These are phyloP conservation scores for Platycheirus rosarum DNA, from an alignment of 2,888 invertebrate species.

Conservation along the genomic window DNA sequence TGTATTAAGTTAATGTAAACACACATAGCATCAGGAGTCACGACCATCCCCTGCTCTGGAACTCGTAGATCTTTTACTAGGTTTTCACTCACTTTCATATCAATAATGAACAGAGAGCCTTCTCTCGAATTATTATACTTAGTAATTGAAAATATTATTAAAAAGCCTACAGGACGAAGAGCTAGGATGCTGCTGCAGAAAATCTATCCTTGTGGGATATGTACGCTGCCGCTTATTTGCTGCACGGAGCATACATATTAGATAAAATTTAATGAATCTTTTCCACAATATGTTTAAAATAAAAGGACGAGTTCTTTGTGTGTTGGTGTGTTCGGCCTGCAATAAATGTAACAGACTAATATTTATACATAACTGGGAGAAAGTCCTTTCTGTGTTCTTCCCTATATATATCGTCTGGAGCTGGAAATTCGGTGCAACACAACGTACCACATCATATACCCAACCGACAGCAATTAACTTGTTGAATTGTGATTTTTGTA, in stretches of 20 bases:
- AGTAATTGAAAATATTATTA: conserved; percentile 73
- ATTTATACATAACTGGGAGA: conserved; percentile 40
- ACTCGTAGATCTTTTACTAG: conserved; percentile 61
- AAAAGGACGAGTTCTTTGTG: conserved; percentile 13
- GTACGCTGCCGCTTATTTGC: conserved; percentile 10
- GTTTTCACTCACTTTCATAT: conserved; percentile 73
- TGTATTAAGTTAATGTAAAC: conserved; percentile 71
- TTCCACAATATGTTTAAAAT: conserved; percentile 48
- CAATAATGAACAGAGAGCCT: conserved; percentile 71
- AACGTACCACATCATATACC: neutral
- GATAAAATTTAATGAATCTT: conserved; percentile 69
- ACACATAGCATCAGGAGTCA: too few species aligned
- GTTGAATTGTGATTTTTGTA: conserved; percentile 54
- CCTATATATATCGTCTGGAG: neutral
- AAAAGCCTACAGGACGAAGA: conserved; percentile 59
- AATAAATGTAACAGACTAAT: conserved; percentile 30
- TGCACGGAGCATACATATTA: conserved; percentile 53
- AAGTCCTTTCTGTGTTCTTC: neutral
- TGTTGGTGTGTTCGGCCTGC: neutral
- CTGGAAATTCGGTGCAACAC: conserved; percentile 24
- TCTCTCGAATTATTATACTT: conserved; percentile 71
- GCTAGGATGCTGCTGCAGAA: conserved; percentile 16
- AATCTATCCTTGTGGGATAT: conserved; percentile 59
- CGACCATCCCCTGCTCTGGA: conserved; percentile 12
- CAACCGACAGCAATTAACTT: conserved; percentile 51